Evolutionary conservation across 2,888 invertebrate species (phyloP).

Genomic region (Allacma fusca): DNA sequence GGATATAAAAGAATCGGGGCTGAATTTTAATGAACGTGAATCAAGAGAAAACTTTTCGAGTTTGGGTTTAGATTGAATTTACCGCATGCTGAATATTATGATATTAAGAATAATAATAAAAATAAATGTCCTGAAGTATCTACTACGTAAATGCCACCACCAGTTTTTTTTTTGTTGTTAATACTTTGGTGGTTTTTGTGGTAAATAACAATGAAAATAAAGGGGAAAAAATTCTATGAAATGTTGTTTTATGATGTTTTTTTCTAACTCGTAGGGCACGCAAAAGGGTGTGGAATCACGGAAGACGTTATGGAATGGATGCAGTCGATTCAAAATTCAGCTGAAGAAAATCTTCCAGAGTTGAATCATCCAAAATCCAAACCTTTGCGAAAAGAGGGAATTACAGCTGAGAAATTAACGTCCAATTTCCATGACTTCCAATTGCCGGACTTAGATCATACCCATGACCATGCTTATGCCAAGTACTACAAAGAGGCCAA

Average conservation of each 20-base stretch:
- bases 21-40: too few species aligned
- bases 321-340: conserved; percentile 79
- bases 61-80: too few species aligned
- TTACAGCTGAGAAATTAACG: conserved; percentile 54
- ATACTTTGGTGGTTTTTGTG: too few species aligned
- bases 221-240: too few species aligned
- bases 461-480: conserved; percentile 55
- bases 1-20: too few species aligned
- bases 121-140: too few species aligned
- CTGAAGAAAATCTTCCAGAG: conserved; percentile 64
- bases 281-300: conserved; percentile 86
- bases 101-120: too few species aligned
- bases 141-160: too few species aligned
- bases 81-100: too few species aligned
- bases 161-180: too few species aligned
- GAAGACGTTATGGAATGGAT: conserved; percentile 91
- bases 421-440: conserved; percentile 50
- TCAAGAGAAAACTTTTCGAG: too few species aligned
- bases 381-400: conserved; percentile 53
- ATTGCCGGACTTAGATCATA: conserved; percentile 30
- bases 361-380: conserved; percentile 60
- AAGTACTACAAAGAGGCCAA: conserved; percentile 60
- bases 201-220: too few species aligned
- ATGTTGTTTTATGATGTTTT: conserved; percentile 19
- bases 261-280: conserved; percentile 71